A percentile compares a stretch with the other conserved stretches of the same genome.
phyloP scores from a whole-genome alignment of 1,140 invertebrate species.

The Cherax destructor region DNA sequence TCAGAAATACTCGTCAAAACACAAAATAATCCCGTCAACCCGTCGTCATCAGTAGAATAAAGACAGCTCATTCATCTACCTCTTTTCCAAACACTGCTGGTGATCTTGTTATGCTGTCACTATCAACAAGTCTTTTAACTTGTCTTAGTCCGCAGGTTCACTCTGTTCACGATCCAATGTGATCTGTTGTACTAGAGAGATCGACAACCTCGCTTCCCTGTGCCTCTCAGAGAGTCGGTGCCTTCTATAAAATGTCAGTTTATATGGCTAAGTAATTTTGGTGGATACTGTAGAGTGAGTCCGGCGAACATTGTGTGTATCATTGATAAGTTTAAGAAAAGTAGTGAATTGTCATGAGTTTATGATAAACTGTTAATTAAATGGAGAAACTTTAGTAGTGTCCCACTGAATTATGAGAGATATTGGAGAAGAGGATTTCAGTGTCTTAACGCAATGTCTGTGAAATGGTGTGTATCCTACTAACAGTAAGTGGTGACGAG shows the following conservation, averaged over 20 bases:
- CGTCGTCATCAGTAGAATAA: no score
- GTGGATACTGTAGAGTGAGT: background rate
- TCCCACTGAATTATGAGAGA: background rate
- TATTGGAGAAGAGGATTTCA: background rate
- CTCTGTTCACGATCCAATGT: no score
- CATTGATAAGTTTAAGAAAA: background rate
- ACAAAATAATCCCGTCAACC: no score
- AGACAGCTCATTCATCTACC: no score
- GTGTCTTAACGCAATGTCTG: background rate
- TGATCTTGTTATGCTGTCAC: no score
- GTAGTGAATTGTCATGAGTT: no score
- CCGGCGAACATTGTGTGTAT: background rate
- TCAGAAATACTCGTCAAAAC: no score
- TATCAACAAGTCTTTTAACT: no score
- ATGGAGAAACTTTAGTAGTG: background rate
- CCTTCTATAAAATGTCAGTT: background rate
- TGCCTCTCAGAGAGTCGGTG: background rate
- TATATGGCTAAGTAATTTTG: background rate
- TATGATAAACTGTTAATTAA: background rate
- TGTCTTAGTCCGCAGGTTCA: no score
- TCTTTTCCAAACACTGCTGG: no score
- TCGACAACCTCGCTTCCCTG: background rate
- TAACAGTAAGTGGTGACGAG: no score
- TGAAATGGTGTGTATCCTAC: background rate
- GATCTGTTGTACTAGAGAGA: no score